Evolutionary conservation across 2,888 invertebrate genomes (phyloP), one percentile per base, ranked within the genome.

Genomic region (Xanthia togata): DNA sequence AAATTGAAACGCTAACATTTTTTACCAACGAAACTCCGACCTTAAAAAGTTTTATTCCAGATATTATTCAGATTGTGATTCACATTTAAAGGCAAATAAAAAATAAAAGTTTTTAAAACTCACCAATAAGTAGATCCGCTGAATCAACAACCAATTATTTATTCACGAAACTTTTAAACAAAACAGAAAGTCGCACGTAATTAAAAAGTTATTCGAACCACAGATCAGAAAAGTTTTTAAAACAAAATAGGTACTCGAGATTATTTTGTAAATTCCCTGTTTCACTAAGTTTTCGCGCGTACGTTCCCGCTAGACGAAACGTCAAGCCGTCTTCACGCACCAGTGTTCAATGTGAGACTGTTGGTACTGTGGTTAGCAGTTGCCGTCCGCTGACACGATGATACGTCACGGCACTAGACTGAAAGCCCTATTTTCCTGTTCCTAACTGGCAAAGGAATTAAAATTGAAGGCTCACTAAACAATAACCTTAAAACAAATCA

Each of bases 271-370:
- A 70, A 69, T 71, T 60, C 0, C 23, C 20, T 50, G 57, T 70
- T 79, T 62, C 82, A 88, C 85, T 69, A 88, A 87, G 87, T 90
- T 90, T 75, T 76, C 74, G 81, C 83, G 82, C 79, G 85, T 73
- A 85, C 79, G 76, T 81, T 79, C 50, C 70, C 65, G 76, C 77
- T 64, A 78, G 77, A 81, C 81, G 63, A 81, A 78, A 20, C 84
- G 85, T 67, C 78, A 63, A 81, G 76, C 73, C 91, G 91, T 89
- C 88, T 88, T 80, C 41, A 83, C 90, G 84, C 87, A 84, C 81
- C 87, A 84, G 81, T 86, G 90, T 85, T 87, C 88, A 77, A 74
- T 78, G 84, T 88, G 83, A 87, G 89, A 91, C 91, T 91, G 91
- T 79, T 70, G 73, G 47, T 81, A 60, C 67, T 63, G 70, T 78